Conservation (phyloP, 2,888 invertebrate species). For the Apodemia duryi region DNA sequence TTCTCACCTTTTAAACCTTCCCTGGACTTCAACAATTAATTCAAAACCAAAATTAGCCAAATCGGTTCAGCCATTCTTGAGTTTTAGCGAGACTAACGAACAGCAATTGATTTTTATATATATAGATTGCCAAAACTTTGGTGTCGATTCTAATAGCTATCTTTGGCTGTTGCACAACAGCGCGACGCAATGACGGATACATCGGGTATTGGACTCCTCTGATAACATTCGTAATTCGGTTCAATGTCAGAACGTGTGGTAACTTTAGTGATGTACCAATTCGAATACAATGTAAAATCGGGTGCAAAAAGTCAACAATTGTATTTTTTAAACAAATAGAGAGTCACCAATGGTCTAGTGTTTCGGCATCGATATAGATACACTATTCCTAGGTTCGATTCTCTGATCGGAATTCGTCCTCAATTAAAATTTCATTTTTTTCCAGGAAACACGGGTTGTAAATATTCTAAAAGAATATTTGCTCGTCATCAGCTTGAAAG, state of each 20-base stretch:
- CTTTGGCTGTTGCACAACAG: constrained; percentile 50
- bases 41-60: too few species aligned
- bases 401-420: not conserved
- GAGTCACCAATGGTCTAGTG: not conserved
- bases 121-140: constrained; percentile 11
- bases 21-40: too few species aligned
- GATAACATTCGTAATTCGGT: constrained; percentile 67
- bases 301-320: constrained; percentile 2
- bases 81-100: too few species aligned
- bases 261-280: constrained; percentile 43
- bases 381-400: not conserved
- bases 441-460: not conserved
- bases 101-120: too few species aligned
- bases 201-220: constrained; percentile 46
- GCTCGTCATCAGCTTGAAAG: too few species aligned
- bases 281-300: constrained; percentile 37
- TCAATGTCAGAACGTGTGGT: constrained; percentile 69
- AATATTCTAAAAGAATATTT: too few species aligned
- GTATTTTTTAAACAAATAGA: not conserved
- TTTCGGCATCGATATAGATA: not conserved
- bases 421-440: not conserved
- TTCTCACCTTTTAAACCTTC: too few species aligned
- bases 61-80: too few species aligned
- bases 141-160: constrained; percentile 20
- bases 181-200: constrained; percentile 45